phyloP scores from a whole-genome alignment of 2,888 invertebrate species.

The Yponomeuta sedellus region DNA sequence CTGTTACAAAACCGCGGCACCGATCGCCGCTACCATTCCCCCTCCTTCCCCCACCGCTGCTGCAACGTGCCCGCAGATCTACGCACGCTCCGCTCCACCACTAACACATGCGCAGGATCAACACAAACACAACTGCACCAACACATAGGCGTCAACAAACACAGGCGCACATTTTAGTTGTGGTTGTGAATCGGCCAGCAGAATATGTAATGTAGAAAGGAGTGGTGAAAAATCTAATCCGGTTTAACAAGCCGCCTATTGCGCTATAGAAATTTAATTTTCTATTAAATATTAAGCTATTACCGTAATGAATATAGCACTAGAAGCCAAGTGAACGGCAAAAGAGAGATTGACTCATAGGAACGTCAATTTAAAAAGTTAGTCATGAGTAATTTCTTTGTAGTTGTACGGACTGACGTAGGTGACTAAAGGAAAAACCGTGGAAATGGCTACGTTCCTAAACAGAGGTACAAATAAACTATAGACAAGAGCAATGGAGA shows the following conservation, averaged over 20 bases:
- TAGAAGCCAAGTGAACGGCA: not conserved
- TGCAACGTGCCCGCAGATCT: conserved; percentile 44
- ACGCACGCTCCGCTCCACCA: conserved; percentile 47
- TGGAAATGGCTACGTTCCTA: not conserved
- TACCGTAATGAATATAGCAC: not conserved
- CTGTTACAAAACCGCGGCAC: conserved; percentile 72
- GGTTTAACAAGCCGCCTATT: conserved; percentile 39
- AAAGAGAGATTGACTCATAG: not conserved
- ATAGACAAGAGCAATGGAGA: not conserved
- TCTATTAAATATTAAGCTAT: not conserved
- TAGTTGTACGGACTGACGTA: not conserved
- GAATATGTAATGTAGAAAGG: conserved; percentile 46
- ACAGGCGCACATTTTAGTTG: not conserved
- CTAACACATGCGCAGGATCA: conserved; percentile 43
- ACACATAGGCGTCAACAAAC: conserved; percentile 27
- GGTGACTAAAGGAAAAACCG: conserved; percentile 7
- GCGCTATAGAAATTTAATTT: conserved; percentile 7
- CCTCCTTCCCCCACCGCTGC: conserved; percentile 39
- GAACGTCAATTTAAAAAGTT: not conserved
- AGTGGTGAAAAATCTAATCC: conserved; percentile 60
- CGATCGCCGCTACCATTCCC: conserved; percentile 56
- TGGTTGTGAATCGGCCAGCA: conserved; percentile 36
- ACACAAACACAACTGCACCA: conserved; percentile 25
- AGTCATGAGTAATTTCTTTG: not conserved
- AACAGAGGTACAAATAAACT: not conserved